Conservation (phyloP, 2,888 invertebrate genomes). For the Habrosyne pyritoides region DNA sequence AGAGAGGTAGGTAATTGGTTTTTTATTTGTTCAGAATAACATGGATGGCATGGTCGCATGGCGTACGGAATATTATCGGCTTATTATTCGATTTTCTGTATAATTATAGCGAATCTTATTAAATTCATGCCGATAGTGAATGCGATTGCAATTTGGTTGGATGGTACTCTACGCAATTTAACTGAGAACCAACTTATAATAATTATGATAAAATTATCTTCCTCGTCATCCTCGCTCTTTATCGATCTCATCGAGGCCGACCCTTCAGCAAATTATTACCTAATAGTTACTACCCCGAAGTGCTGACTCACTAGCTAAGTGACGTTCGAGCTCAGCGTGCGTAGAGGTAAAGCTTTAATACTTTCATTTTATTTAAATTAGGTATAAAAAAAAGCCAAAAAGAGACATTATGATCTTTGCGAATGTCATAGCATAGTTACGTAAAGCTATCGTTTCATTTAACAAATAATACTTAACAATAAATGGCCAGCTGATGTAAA, state of each 20-base stretch:
- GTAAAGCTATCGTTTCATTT: no score
- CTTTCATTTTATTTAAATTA: no score
- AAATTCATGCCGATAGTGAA: no score
- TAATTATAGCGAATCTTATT: no score
- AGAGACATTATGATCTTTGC: no score
- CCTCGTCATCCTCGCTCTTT: neutral
- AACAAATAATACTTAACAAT: no score
- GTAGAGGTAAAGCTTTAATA: no score
- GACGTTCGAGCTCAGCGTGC: neutral
- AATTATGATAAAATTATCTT: neutral
- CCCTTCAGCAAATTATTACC: neutral
- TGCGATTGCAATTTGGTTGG: neutral
- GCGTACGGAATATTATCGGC: neutral
- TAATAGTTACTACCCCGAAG: neutral
- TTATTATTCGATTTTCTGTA: no score
- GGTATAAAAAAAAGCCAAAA: no score
- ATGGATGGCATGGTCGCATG: neutral
- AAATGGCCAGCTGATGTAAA: no score
- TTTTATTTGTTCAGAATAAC: constrained; percentile 30
- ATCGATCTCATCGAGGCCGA: neutral
- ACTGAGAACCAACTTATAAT: neutral
- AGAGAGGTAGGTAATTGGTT: constrained; percentile 66
- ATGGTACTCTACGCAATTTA: neutral
- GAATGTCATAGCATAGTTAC: no score
- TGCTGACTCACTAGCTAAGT: constrained; percentile 1